phyloP scores from a whole-genome alignment of 2,113 vertebrate species.

The Vanacampus margaritifer region DNA sequence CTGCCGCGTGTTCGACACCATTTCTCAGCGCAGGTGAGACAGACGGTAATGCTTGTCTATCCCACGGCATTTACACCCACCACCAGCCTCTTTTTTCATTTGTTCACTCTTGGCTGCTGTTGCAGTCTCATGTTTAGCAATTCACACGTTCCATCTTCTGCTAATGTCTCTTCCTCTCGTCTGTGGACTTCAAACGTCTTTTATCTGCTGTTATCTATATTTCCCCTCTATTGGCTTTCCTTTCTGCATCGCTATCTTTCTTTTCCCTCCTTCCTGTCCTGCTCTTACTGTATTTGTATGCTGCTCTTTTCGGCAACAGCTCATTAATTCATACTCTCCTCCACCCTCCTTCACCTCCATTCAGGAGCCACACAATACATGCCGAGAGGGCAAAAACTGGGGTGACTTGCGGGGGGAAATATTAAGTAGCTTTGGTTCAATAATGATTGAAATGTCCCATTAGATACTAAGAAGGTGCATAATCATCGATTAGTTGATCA shows the following conservation, averaged over 20 bases:
- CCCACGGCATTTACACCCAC: conserved; percentile 27
- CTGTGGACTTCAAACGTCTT: conserved; percentile 22
- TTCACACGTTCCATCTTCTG: conserved; percentile 33
- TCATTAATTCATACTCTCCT: conserved; percentile 74
- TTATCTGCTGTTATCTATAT: conserved; percentile 50
- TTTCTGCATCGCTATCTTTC: conserved; percentile 53
- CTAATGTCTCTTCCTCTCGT: conserved; percentile 32
- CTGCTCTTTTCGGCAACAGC: conserved; percentile 67
- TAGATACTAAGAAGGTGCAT: not conserved
- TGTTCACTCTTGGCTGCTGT: conserved; percentile 28
- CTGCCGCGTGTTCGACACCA: conserved; percentile 45
- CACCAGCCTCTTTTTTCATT: conserved; percentile 27
- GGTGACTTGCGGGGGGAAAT: conserved; percentile 53
- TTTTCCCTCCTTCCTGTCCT: conserved; percentile 47
- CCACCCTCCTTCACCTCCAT: conserved; percentile 65
- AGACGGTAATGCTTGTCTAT: conserved; percentile 30
- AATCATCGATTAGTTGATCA: not conserved
- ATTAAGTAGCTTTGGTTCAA: conserved; percentile 56
- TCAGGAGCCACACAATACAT: conserved; percentile 68
- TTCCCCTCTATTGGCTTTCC: conserved; percentile 29
- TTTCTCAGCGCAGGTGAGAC: conserved; percentile 58
- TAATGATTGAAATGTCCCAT: conserved; percentile 47
- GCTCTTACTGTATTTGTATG: conserved; percentile 70
- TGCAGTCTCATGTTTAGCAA: conserved; percentile 31
- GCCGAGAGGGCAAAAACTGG: conserved; percentile 56